phyloP scores from a whole-genome alignment of 2,888 invertebrate species.

The Cephus nigrinus region DNA sequence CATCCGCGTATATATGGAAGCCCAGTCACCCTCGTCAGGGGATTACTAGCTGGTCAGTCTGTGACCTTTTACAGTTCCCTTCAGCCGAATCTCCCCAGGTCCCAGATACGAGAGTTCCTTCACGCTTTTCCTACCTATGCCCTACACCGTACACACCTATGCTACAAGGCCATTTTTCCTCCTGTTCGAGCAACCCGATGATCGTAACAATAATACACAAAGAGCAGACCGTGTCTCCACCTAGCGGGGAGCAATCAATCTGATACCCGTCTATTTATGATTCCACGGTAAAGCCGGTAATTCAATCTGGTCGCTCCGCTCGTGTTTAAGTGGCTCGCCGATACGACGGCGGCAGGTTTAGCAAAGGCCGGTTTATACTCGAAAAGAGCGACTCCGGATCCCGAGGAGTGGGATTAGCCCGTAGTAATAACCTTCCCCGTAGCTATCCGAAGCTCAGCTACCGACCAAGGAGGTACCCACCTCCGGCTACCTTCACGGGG shows the following conservation, averaged over 20 bases:
- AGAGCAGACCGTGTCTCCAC: not conserved
- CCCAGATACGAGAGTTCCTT: not conserved
- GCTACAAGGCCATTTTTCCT: not conserved
- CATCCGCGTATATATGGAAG: slow-evolving; percentile 1
- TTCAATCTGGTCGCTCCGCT: slow-evolving; percentile 12
- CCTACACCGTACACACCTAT: not conserved
- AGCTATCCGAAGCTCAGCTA: slow-evolving; percentile 39
- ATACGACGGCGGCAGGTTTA: not conserved
- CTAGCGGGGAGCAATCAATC: not conserved
- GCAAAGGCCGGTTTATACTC: slow-evolving; percentile 8
- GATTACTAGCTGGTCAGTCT: slow-evolving; percentile 20
- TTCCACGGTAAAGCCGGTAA: slow-evolving; percentile 16
- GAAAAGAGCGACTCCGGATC: slow-evolving; percentile 21
- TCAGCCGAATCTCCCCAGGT: not conserved
- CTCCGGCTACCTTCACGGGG: slow-evolving; percentile 25
- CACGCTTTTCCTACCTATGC: not conserved
- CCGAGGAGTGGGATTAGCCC: slow-evolving; percentile 43
- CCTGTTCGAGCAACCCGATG: not conserved
- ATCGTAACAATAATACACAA: not conserved
- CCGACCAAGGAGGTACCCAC: not conserved
- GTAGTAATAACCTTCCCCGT: slow-evolving; percentile 51
- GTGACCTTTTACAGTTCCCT: slow-evolving; percentile 13
- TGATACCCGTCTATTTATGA: slow-evolving; percentile 11
- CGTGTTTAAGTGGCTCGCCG: slow-evolving; percentile 20
- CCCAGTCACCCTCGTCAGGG: slow-evolving; percentile 17